Conservation (phyloP, 2,888 invertebrate species). For the Scaptomyza cyrtandrae region DNA sequence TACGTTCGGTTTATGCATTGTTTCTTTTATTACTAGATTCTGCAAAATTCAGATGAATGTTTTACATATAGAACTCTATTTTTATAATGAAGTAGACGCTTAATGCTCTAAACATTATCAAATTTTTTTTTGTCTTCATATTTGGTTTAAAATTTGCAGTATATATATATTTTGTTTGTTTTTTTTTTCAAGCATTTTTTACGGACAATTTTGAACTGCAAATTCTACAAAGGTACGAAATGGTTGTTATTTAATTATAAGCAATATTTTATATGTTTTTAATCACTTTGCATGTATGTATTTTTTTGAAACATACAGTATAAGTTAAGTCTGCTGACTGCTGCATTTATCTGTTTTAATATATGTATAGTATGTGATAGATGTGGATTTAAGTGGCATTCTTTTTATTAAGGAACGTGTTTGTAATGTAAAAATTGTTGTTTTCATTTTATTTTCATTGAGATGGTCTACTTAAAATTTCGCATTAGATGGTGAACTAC, state of each 20-base stretch:
- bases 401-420: slow-evolving; percentile 59
- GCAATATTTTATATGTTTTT: slow-evolving; percentile 42
- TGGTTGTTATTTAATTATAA: slow-evolving; percentile 44
- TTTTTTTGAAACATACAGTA: slow-evolving; percentile 28
- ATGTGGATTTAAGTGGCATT: slow-evolving; percentile 26
- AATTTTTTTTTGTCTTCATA: slow-evolving; percentile 33
- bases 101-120: slow-evolving; percentile 42
- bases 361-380: slow-evolving; percentile 14
- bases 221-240: slow-evolving; percentile 84
- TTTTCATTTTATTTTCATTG: slow-evolving; percentile 41
- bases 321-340: slow-evolving; percentile 16
- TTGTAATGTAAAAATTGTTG: slow-evolving; percentile 42
- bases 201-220: slow-evolving; percentile 83
- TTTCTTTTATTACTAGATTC: slow-evolving; percentile 64
- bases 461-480: slow-evolving; percentile 44
- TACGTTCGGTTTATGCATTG: slow-evolving; percentile 13
- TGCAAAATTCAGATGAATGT: slow-evolving; percentile 64
- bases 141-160: slow-evolving; percentile 47
- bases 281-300: slow-evolving; percentile 26
- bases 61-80: slow-evolving; percentile 63
- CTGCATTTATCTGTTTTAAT: slow-evolving; percentile 19
- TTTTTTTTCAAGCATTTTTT: slow-evolving; percentile 58
- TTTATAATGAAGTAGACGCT: slow-evolving; percentile 40
- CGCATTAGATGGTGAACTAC: slow-evolving; percentile 55
- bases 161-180: neutral